Conservation (phyloP, 2,113 vertebrate species). For the Odobenus rosmarus region DNA sequence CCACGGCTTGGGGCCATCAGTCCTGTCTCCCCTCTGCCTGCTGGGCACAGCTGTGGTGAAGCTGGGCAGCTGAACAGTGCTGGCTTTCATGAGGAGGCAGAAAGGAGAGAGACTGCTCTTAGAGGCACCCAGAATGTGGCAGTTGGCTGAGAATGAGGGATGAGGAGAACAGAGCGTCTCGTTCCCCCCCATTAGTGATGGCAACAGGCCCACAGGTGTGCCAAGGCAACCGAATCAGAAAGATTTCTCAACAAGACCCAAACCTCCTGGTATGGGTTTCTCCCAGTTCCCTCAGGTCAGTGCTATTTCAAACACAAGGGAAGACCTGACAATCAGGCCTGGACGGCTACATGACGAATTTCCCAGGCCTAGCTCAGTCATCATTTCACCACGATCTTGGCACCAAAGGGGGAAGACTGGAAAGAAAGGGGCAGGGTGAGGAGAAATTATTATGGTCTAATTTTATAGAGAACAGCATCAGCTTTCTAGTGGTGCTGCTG, state of each 20-base stretch:
- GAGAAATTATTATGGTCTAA: not conserved
- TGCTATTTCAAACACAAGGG: not conserved
- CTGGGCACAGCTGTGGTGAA: conserved; percentile 61
- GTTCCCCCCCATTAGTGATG: not conserved
- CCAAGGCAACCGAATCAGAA: not conserved
- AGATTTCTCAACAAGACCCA: not conserved
- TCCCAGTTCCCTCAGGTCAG: not conserved
- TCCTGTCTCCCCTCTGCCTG: conserved; percentile 63
- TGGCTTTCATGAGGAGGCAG: conserved; percentile 52
- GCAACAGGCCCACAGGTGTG: not conserved
- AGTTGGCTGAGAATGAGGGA: not conserved
- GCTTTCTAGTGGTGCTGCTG: not conserved
- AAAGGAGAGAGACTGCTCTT: not conserved
- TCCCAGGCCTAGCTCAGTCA: not conserved
- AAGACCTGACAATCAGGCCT: not conserved
- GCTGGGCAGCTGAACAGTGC: conserved; percentile 41
- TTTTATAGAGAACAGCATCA: not conserved
- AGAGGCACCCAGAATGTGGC: not conserved
- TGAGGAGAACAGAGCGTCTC: not conserved
- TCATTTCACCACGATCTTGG: not conserved
- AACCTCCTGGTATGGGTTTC: not conserved
- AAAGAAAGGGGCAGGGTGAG: not conserved
- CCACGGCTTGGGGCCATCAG: conserved; percentile 35
- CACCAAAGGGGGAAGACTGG: not conserved
- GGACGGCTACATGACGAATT: not conserved